A percentile compares a stretch with the other conserved stretches of the same genome.
Evolutionary conservation across 2,113 vertebrate genomes (phyloP).

Genomic region (Panthera leo): DNA sequence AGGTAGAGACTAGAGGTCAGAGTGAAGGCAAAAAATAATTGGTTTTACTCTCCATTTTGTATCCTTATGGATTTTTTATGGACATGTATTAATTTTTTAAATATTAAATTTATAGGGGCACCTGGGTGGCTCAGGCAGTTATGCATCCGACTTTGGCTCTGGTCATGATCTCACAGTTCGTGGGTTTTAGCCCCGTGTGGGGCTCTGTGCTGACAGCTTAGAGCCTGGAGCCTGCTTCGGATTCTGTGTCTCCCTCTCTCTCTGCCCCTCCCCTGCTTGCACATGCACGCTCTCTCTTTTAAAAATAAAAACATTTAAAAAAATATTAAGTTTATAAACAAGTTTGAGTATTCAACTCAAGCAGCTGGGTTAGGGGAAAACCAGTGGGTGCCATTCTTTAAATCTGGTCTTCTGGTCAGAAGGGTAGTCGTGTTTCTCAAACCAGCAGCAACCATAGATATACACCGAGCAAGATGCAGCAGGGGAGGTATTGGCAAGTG

Average conservation of each 20-base stretch:
- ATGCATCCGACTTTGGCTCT: too few relatives aligned
- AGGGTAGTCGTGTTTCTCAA: not conserved
- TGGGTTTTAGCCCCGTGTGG: too few relatives aligned
- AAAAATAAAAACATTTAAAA: too few relatives aligned
- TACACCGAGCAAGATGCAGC: not conserved
- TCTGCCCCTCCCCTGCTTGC: too few relatives aligned
- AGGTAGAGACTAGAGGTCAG: not conserved
- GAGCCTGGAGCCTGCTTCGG: too few relatives aligned
- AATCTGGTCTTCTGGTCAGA: not conserved
- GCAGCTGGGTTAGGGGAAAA: not conserved
- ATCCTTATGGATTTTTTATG: not conserved
- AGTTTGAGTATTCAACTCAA: not conserved
- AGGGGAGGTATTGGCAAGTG: not conserved
- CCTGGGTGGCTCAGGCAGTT: too few relatives aligned
- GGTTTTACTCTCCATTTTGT: not conserved
- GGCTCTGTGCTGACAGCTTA: too few relatives aligned
- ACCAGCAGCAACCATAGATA: fast-evolving
- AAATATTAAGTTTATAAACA: not conserved
- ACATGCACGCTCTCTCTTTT: too few relatives aligned
- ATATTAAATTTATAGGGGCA: not conserved
- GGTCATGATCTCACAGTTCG: too few relatives aligned
- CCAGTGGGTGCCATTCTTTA: not conserved
- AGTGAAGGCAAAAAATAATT: not conserved
- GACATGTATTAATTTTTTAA: not conserved
- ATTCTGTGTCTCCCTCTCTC: too few relatives aligned